phyloP scores from a whole-genome alignment of 2,888 invertebrate species.

The Sepiola atlantica region DNA sequence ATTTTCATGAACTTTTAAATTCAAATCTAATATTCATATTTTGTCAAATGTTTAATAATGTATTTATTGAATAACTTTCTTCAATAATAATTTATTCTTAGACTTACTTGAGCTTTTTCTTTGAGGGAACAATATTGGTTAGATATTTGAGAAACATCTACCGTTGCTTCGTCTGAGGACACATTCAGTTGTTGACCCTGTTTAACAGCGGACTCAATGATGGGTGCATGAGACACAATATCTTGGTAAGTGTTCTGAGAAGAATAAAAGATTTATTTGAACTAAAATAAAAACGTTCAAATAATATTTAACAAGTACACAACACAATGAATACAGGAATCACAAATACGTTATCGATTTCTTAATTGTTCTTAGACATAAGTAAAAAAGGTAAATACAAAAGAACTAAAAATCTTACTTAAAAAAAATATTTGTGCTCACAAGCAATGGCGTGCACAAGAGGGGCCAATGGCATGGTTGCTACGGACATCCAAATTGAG shows the following conservation, averaged over 20 bases:
- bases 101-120: constrained; percentile 82
- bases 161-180: constrained; percentile 77
- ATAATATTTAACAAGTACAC: not conserved
- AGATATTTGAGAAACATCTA: constrained; percentile 88
- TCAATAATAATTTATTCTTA: too few species aligned
- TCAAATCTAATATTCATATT: too few species aligned
- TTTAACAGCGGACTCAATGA: constrained; percentile 94
- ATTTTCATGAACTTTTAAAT: too few species aligned
- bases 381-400: not conserved
- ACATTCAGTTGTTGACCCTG: constrained; percentile 94
- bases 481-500: too few species aligned
- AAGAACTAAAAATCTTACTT: not conserved
- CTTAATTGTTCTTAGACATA: not conserved
- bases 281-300: not conserved
- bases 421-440: too few species aligned
- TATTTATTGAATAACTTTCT: too few species aligned
- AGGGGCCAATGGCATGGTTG: too few species aligned
- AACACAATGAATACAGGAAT: not conserved
- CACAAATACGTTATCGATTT: not conserved
- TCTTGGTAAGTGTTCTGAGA: constrained; percentile 91
- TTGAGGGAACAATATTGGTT: constrained; percentile 91
- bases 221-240: constrained; percentile 95
- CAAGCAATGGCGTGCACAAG: too few species aligned
- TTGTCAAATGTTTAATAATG: too few species aligned
- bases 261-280: not conserved